Conservation (phyloP, 1,140 invertebrate genomes). For the Drosophila ambigua region DNA sequence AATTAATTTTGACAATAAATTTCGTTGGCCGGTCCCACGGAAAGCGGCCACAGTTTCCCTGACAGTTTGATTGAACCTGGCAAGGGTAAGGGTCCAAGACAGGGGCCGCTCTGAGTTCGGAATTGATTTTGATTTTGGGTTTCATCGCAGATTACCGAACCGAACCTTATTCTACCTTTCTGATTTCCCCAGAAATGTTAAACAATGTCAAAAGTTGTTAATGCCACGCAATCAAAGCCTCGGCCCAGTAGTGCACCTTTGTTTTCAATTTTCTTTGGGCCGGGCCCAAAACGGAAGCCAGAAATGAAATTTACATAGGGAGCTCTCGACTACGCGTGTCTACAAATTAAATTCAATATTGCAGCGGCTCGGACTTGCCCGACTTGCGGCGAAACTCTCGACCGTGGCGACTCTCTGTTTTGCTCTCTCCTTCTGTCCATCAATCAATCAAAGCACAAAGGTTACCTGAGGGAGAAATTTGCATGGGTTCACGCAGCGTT, state of each 20-base stretch:
- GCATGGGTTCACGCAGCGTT: constrained; percentile 73
- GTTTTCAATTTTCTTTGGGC: constrained; percentile 36
- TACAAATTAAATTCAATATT: constrained; percentile 79
- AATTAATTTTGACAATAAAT: constrained; percentile 81
- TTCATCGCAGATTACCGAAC: neutral
- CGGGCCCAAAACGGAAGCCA: constrained; percentile 8
- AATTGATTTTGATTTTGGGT: constrained; percentile 29
- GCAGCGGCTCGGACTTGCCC: constrained; percentile 16
- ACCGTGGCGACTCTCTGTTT: constrained; percentile 11
- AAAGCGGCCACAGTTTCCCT: constrained; percentile 11
- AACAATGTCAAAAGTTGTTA: constrained; percentile 80
- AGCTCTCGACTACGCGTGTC: constrained; percentile 58
- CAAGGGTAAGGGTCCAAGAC: constrained; percentile 16
- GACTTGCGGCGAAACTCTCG: constrained; percentile 27
- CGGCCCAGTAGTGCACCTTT: constrained; percentile 52
- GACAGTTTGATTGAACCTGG: constrained; percentile 71
- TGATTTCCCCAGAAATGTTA: constrained; percentile 78
- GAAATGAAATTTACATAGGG: constrained; percentile 64
- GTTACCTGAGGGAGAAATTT: constrained; percentile 79
- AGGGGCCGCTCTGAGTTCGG: too few relatives aligned
- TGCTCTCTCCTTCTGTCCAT: constrained; percentile 48
- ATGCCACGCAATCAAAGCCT: constrained; percentile 58
- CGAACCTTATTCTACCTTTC: constrained; percentile 21
- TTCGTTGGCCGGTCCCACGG: constrained; percentile 14
- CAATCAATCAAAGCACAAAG: constrained; percentile 80